Conservation (phyloP, 2,888 invertebrate species). For the Monoplex corrugatus region DNA sequence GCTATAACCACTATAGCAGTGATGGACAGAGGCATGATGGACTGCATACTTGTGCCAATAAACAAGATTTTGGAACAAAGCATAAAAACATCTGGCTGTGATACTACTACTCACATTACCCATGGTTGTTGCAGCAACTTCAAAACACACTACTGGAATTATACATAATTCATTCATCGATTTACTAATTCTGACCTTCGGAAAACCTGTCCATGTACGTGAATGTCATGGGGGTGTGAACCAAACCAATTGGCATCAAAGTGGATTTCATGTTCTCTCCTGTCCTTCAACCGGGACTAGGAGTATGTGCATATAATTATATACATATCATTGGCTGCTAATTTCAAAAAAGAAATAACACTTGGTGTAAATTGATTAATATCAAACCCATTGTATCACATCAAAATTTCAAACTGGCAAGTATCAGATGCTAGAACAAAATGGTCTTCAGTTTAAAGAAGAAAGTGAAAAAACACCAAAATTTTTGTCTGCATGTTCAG, state of each 20-base stretch:
- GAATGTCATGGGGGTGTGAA: no score
- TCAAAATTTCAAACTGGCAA: conserved; percentile 41
- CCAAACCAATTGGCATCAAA: not conserved
- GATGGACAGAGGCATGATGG: not conserved
- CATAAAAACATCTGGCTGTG: not conserved
- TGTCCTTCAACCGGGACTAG: not conserved
- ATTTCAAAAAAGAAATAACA: not conserved
- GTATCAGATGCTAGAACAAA: conserved; percentile 28
- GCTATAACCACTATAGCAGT: not conserved
- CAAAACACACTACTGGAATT: not conserved
- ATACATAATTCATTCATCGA: not conserved
- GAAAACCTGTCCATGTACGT: not conserved
- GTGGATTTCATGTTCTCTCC: conserved; percentile 39
- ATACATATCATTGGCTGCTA: not conserved
- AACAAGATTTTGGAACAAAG: not conserved
- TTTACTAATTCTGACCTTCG: not conserved
- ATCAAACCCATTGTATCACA: conserved; percentile 40
- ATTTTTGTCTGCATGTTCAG: not conserved
- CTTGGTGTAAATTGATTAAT: conserved; percentile 35
- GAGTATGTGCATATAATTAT: conserved; percentile 33
- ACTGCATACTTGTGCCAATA: not conserved
- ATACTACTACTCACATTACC: not conserved
- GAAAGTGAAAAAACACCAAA: not conserved
- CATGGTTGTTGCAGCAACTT: not conserved
- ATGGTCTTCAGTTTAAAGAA: not conserved